phyloP scores from a whole-genome alignment of 2,113 vertebrate genomes.

The human region DNA sequence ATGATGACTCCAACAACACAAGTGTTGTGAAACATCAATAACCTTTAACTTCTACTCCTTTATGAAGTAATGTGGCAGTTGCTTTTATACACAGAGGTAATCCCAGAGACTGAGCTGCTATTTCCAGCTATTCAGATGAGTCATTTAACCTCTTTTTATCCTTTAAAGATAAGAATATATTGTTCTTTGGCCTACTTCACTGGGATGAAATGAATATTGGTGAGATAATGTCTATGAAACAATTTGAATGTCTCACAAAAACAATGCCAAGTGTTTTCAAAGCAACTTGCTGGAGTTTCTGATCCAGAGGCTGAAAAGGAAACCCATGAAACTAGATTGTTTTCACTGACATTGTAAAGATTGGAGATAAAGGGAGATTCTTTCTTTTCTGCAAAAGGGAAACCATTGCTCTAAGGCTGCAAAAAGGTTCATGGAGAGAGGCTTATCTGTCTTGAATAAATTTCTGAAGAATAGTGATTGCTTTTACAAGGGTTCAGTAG shows the following conservation, averaged over 20 bases:
- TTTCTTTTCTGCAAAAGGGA: background rate
- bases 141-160: conserved; percentile 66
- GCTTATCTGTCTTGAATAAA: background rate
- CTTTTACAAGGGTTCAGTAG: background rate
- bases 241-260: conserved; percentile 4
- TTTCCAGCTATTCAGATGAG: conserved; percentile 45
- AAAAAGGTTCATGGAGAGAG: background rate
- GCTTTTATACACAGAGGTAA: background rate
- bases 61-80: background rate
- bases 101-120: background rate
- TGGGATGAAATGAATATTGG: background rate
- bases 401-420: background rate
- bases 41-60: background rate
- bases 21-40: background rate
- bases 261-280: background rate
- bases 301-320: background rate
- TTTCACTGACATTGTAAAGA: background rate
- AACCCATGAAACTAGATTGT: background rate
- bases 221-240: conserved; percentile 69
- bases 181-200: conserved; percentile 9
- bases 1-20: background rate
- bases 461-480: background rate
- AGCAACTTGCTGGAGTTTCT: conserved; percentile 16
- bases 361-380: background rate
- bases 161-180: conserved; percentile 55